Evolutionary conservation across 2,113 vertebrate genomes (phyloP).

Genomic region (Patagioenas fasciata): DNA sequence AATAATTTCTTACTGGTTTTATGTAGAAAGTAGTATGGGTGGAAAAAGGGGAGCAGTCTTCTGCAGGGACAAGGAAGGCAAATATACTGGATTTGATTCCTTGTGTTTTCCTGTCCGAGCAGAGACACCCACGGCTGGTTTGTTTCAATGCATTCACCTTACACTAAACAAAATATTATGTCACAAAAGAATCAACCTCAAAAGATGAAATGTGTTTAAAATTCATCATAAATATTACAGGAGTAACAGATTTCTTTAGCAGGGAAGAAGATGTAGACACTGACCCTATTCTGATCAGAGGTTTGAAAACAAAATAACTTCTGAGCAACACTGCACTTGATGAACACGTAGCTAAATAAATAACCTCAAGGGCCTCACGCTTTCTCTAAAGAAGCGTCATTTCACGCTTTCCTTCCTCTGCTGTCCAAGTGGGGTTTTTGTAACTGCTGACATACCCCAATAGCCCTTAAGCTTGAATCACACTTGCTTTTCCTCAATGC

Average conservation of each 20-base stretch:
- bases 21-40: background rate
- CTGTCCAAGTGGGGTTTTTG: background rate
- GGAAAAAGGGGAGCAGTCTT: background rate
- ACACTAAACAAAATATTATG: background rate
- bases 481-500: slow-evolving; percentile 8
- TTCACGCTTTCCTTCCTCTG: background rate
- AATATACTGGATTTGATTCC: background rate
- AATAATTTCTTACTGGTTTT: background rate
- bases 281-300: background rate
- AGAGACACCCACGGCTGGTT: background rate
- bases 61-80: background rate
- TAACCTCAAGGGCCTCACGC: background rate
- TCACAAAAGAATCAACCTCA: background rate
- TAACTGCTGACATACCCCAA: background rate
- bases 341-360: background rate
- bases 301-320: background rate
- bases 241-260: background rate
- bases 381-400: background rate
- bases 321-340: background rate
- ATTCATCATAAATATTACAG: background rate
- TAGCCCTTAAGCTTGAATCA: slow-evolving; percentile 20
- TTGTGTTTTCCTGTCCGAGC: background rate
- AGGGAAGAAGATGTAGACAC: background rate
- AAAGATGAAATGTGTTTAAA: background rate
- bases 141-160: background rate